Conservation (phyloP, 2,888 invertebrate species). For the Hydraecia micacea region DNA sequence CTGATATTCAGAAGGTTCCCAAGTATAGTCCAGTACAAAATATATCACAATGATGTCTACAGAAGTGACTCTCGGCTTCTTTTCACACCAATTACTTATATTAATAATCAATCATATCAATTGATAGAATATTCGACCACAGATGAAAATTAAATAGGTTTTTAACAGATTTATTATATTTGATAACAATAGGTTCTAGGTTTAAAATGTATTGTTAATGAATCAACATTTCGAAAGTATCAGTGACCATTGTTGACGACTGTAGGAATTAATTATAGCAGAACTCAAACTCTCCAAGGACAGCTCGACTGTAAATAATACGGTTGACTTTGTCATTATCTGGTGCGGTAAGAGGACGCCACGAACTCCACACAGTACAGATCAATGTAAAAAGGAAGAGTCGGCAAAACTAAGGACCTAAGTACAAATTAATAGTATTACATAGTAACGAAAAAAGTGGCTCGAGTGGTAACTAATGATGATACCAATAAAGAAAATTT, state of each 20-base stretch:
- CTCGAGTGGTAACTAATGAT: too few relatives aligned
- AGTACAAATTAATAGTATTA: too few relatives aligned
- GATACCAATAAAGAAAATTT: too few relatives aligned
- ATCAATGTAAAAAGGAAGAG: not conserved
- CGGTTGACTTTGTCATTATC: not conserved
- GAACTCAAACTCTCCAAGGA: not conserved
- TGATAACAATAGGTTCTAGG: too few relatives aligned
- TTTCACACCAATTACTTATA: not conserved
- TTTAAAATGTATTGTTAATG: not conserved
- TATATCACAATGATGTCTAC: too few relatives aligned
- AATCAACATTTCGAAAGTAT: not conserved
- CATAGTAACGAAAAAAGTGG: too few relatives aligned
- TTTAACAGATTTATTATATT: too few relatives aligned
- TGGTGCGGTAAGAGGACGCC: too few relatives aligned
- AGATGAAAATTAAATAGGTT: too few relatives aligned
- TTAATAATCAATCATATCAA: not conserved
- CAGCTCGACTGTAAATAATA: not conserved
- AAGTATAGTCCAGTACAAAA: not conserved
- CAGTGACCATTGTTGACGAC: not conserved
- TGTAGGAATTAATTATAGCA: not conserved
- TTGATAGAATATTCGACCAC: too few relatives aligned
- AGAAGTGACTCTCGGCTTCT: not conserved
- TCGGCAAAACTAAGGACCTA: too few relatives aligned
- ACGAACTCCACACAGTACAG: not conserved
- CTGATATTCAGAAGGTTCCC: not conserved